Evolutionary conservation across 2,113 vertebrate species (phyloP).

Genomic region (Apteryx mantelli): DNA sequence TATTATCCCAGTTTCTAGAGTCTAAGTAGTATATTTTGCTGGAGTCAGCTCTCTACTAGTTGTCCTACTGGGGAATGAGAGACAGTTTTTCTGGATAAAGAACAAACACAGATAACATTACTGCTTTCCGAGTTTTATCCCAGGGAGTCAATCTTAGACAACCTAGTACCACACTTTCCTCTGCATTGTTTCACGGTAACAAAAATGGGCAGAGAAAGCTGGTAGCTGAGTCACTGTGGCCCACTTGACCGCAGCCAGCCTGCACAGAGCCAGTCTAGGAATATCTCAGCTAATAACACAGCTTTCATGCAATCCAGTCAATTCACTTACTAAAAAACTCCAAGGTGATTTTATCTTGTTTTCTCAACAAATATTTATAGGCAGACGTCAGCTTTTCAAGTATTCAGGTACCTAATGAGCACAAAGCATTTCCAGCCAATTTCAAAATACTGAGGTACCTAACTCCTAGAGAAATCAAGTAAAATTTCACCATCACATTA

Average conservation of each 20-base stretch:
- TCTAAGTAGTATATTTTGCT: background rate
- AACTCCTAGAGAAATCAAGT: background rate
- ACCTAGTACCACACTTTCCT: background rate
- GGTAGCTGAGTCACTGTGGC: background rate
- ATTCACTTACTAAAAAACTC: background rate
- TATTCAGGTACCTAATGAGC: background rate
- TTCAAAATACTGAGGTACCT: background rate
- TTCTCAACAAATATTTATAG: background rate
- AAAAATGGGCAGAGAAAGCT: background rate
- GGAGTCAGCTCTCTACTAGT: background rate
- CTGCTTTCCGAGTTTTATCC: background rate
- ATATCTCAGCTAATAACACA: background rate
- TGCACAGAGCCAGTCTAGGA: accelerated
- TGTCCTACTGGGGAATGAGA: background rate
- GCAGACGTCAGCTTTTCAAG: background rate
- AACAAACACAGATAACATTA: background rate
- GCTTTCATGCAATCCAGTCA: background rate
- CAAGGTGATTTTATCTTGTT: background rate
- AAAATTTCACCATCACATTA: background rate
- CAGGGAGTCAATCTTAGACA: background rate
- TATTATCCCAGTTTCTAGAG: background rate
- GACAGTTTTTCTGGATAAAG: background rate
- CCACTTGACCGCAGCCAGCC: background rate
- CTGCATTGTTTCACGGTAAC: background rate
- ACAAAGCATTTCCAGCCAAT: background rate